These are phyloP conservation scores for Gymnocephalus cernua DNA, from an alignment of 2,113 vertebrate genomes.

Conservation along the genomic window DNA sequence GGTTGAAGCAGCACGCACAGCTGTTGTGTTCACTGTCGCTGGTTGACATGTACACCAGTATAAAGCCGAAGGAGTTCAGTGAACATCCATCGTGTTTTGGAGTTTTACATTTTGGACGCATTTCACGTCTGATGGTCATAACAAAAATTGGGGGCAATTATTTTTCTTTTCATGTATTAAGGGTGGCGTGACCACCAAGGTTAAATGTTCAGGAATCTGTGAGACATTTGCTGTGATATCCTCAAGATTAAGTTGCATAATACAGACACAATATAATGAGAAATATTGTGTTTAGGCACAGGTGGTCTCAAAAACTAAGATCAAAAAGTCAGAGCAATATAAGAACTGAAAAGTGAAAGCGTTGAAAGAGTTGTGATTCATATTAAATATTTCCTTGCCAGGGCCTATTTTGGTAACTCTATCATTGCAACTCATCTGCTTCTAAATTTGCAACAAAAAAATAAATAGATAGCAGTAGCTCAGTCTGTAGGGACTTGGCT, in stretches of 20 bases:
- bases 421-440: neutral
- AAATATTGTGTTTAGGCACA: neutral
- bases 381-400: neutral
- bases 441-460: neutral
- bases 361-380: neutral
- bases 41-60: neutral
- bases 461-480: neutral
- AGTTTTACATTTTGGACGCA: neutral
- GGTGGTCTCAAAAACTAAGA: neutral
- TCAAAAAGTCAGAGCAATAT: neutral
- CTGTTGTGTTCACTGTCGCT: neutral
- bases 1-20: neutral
- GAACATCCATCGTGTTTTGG: neutral
- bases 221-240: neutral
- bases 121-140: neutral
- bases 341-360: neutral
- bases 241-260: neutral
- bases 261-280: neutral
- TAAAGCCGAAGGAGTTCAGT: neutral
- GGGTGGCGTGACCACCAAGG: neutral
- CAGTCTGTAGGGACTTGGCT: too few species aligned
- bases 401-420: neutral
- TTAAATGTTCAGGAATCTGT: neutral
- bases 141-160: neutral
- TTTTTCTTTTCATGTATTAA: neutral